Conservation (phyloP, 2,113 vertebrate species). For the Tragelaphus imberbis region DNA sequence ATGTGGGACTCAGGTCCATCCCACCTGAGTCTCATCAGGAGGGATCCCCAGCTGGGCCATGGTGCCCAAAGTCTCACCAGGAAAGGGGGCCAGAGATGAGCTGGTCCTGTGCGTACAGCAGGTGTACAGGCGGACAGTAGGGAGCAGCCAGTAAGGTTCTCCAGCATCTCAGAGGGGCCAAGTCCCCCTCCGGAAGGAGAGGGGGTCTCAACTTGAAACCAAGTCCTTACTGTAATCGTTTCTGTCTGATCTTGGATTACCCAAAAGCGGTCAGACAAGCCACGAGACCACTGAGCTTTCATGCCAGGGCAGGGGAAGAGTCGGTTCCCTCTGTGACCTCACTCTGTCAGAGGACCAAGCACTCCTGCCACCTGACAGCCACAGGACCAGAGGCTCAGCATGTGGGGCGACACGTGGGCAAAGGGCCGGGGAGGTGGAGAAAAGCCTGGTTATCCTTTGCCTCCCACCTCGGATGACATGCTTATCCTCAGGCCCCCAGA, state of each 20-base stretch:
- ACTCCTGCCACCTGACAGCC: too few relatives aligned
- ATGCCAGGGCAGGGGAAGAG: not conserved
- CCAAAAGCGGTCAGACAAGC: not conserved
- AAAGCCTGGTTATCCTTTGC: rapidly evolving
- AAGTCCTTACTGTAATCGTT: not conserved
- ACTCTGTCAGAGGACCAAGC: rapidly evolving
- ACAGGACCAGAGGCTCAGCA: not conserved
- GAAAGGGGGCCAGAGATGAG: not conserved
- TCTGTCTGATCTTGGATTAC: not conserved
- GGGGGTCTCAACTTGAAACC: not conserved
- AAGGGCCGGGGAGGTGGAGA: not conserved
- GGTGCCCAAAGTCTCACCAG: too few relatives aligned
- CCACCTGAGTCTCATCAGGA: too few relatives aligned
- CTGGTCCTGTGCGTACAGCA: not conserved
- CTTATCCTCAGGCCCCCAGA: not conserved
- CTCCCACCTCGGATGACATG: not conserved
- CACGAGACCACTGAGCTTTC: not conserved
- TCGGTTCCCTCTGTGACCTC: not conserved
- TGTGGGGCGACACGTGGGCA: rapidly evolving
- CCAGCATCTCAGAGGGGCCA: not conserved
- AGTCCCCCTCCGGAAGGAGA: not conserved
- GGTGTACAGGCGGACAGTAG: not conserved
- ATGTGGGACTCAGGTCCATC: too few relatives aligned
- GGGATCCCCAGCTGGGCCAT: not conserved
- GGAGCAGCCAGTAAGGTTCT: not conserved